Percentiles rank a stretch among this genome's conserved stretches.
Evolutionary conservation across 92 coral and sea anemone species (phyloP).

Genomic region (Montipora capitata): DNA sequence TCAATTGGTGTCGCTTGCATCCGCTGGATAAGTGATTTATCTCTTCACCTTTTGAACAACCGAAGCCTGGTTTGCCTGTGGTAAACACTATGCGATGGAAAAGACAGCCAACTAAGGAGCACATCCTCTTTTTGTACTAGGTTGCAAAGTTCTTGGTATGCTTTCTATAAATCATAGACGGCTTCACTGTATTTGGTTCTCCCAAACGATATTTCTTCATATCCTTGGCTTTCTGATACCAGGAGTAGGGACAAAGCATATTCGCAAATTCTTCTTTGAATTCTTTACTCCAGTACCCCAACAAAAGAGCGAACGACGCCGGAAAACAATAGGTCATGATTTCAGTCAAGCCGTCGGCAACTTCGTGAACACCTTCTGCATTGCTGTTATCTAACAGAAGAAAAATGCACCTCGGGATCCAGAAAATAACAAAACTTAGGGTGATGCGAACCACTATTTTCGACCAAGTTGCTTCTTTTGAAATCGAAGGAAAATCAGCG

Average conservation of each 20-base stretch:
- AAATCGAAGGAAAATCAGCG: conserved; percentile 77
- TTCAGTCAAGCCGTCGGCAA: conserved; percentile 90
- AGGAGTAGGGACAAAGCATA: conserved; percentile 80
- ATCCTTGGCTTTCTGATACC: conserved; percentile 78
- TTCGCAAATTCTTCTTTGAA: conserved; percentile 80
- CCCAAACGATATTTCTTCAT: conserved; percentile 73
- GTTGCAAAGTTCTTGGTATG: conserved; percentile 39
- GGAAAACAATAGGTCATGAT: conserved; percentile 92
- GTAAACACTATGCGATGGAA: too few relatives aligned
- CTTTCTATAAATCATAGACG: conserved; percentile 72
- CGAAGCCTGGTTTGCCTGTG: too few relatives aligned
- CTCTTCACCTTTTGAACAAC: too few relatives aligned
- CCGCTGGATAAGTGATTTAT: too few relatives aligned
- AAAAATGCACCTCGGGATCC: conserved; percentile 92
- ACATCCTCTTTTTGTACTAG: too few relatives aligned
- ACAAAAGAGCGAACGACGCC: conserved; percentile 82
- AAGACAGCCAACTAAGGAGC: too few relatives aligned
- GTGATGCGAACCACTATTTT: conserved; percentile 77
- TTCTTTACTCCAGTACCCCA: conserved; percentile 82
- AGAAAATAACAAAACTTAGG: conserved; percentile 84
- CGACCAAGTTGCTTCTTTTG: conserved; percentile 87
- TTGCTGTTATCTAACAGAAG: conserved; percentile 88
- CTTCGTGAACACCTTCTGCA: conserved; percentile 81
- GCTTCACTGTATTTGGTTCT: conserved; percentile 64
- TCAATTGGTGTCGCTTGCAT: too few relatives aligned